A percentile compares a stretch with the other conserved stretches of the same genome.
phyloP scores from a whole-genome alignment of 2,113 vertebrate species.

The Toxostoma redivivum region DNA sequence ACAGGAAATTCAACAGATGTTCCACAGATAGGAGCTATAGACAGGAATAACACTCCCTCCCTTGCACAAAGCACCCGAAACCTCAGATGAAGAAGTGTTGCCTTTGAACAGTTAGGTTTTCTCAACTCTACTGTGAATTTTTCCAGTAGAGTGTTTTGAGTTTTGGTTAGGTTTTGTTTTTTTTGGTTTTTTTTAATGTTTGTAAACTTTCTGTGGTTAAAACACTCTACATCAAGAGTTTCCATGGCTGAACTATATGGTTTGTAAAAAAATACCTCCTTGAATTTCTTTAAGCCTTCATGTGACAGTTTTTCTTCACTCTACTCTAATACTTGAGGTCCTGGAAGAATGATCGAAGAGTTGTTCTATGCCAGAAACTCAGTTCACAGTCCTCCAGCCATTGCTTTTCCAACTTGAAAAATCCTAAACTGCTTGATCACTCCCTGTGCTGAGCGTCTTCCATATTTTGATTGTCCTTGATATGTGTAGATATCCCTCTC shows the following conservation, averaged over 20 bases:
- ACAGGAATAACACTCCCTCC: not conserved
- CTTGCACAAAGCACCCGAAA: not conserved
- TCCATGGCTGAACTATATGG: not conserved
- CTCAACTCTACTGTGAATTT: not conserved
- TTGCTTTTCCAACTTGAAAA: not conserved
- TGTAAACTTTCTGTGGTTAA: not conserved
- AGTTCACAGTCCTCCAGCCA: not conserved
- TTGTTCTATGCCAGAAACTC: not conserved
- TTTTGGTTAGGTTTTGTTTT: not conserved
- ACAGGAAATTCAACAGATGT: not conserved
- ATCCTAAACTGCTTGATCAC: not conserved
- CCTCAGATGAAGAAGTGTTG: not conserved
- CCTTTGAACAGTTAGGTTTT: not conserved
- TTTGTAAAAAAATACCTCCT: not conserved
- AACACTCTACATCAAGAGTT: not conserved
- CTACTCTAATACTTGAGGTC: not conserved
- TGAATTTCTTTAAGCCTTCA: not conserved
- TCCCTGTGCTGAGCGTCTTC: not conserved
- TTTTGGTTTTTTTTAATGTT: not conserved
- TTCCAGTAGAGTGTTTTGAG: not conserved
- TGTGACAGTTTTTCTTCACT: not conserved
- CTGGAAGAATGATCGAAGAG: not conserved
- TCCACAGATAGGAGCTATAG: not conserved
- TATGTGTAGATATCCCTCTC: accelerated
- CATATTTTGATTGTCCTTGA: not conserved